Evolutionary conservation across 2,797 vertebrate genomes (phyloP), one percentile per base, ranked within the genome.

Genomic region (Pygocentrus nattereri): DNA sequence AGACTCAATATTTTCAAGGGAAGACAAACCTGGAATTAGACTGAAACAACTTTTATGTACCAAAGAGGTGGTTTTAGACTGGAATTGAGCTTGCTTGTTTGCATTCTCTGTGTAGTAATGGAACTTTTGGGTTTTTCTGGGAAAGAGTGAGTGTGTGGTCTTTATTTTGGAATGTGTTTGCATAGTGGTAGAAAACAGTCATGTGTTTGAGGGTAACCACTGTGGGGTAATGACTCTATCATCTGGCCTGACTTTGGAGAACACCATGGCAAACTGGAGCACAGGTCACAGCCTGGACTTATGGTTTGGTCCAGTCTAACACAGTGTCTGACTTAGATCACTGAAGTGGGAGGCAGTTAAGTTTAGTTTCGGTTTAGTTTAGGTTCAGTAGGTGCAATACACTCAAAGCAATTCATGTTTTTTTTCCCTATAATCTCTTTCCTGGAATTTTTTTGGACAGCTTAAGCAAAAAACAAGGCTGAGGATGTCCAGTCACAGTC

Each of bases 121-220:
- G 23, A 61, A 25, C 58, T 61, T 61, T 61, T 2, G 34, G 6
- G 34, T 2, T 34, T 5, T 30, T 62, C 21, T 30, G 59, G 25
- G 25, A 13, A 30, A 31, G 12, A 27, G 16, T 31, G 61, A 1
- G 18, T 31, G 61, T 62, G 23, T 67, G 41, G 41, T 41, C 41
- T 41, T 38, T 67, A 67, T 41, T 41, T 67, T 41, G 64, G 31
- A 34, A 2, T 21, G 31, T 34, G 10, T 44, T 44, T 44, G 0
- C 11, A 44, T 38, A 62, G 62, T 21, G 31, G 30, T 31, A 6
- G 4, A 31, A 13, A n/a, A 34, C 38, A 2, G 34, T 67, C 64
- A n/a, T 67, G 34, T 67, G 64, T 64, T 64, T 62, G 59, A 34
- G 62, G 62, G 19, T 65, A 65, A 64, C 13, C 27, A 15, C 59